phyloP scores from a whole-genome alignment of 2,797 vertebrate genomes.

The Petrocephalus schoutedeni region DNA sequence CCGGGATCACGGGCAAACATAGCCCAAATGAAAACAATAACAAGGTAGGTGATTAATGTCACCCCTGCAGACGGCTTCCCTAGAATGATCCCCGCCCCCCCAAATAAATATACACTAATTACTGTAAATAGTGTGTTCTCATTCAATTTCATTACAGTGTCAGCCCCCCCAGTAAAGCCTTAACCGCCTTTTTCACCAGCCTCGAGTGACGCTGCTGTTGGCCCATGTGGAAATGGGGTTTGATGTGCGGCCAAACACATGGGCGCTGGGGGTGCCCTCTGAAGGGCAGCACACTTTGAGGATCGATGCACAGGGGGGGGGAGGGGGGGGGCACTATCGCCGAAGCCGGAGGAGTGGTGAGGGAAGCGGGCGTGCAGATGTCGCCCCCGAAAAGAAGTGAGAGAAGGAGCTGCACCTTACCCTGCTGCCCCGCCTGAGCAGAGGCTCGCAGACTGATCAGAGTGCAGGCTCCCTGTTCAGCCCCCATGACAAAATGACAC shows the following conservation, averaged over 20 bases:
- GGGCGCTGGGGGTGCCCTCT: not conserved
- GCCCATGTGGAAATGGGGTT: not conserved
- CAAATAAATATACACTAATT: not conserved
- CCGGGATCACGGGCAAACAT: not conserved
- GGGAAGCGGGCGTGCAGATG: not conserved
- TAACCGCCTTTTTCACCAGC: not conserved
- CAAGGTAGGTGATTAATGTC: not conserved
- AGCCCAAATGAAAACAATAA: not conserved
- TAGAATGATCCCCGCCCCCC: not conserved
- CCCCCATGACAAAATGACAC: slow-evolving; percentile 50
- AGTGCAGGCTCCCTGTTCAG: not conserved
- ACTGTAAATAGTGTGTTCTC: not conserved
- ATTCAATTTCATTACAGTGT: not conserved
- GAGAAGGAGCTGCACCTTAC: not conserved
- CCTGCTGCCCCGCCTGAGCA: not conserved
- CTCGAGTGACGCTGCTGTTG: not conserved
- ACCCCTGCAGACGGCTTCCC: not conserved
- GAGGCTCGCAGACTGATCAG: not conserved
- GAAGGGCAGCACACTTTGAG: too few species aligned
- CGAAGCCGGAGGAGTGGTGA: not conserved
- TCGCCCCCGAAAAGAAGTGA: not conserved
- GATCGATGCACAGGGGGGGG: too few species aligned
- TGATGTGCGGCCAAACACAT: not conserved
- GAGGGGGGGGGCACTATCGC: not conserved
- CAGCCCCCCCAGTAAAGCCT: not conserved